phyloP scores from a whole-genome alignment of 2,113 vertebrate genomes.

The Pyrgilauda ruficollis region DNA sequence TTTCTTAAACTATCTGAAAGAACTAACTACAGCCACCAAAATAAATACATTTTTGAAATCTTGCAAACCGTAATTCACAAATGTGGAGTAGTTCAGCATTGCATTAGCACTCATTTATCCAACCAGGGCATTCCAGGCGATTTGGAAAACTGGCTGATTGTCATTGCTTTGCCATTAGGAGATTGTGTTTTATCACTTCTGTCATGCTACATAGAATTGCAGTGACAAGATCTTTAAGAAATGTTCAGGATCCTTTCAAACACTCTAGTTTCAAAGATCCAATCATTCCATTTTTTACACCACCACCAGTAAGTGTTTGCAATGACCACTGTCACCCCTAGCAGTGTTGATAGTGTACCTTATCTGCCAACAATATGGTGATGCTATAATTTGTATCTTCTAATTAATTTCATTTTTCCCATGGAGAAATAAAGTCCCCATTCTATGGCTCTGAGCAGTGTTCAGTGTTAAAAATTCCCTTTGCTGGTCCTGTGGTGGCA shows the following conservation, averaged over 20 bases:
- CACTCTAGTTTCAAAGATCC: not conserved
- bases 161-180: not conserved
- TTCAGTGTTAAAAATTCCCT: not conserved
- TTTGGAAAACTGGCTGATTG: not conserved
- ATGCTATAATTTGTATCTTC: not conserved
- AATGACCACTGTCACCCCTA: not conserved
- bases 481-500: not conserved
- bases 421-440: not conserved
- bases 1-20: not conserved
- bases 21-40: conserved; percentile 57
- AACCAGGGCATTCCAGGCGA: conserved; percentile 67
- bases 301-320: not conserved
- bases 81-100: conserved; percentile 53
- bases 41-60: conserved; percentile 69
- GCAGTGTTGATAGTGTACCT: not conserved
- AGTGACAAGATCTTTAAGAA: not conserved
- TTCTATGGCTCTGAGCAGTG: not conserved
- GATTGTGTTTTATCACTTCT: not conserved
- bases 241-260: conserved; percentile 3
- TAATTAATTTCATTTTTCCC: not conserved
- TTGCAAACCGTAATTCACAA: conserved; percentile 63
- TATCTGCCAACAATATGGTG: not conserved
- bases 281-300: not conserved
- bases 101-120: conserved; percentile 58
- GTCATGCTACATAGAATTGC: conserved; percentile 6